Base-by-base conservation (phyloP, 92 coral and sea anemone genomes). In the Zoanthus sansibaricus region DNA sequence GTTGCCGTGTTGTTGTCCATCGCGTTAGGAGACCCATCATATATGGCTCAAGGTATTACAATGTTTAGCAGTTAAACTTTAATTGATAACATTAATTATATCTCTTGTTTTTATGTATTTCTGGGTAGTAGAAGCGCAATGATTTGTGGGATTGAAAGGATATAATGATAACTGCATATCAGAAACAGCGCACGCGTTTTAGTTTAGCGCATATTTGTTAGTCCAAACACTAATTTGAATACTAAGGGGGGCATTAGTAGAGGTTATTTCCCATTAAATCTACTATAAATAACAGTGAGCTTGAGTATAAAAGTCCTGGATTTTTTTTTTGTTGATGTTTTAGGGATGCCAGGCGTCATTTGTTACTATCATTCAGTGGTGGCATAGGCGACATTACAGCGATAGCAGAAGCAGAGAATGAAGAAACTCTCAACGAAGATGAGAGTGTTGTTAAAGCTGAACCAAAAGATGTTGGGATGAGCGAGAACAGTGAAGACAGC, bases 21-120 rank as follows among this genome's bases (percentile, higher is more conserved):
- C 93, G 95, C 62, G 95, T 94, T 9, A 78, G 98, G 83, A 86
- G 92, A 84, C 95, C 98, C 33, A 72, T 94, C 69, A 88, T 93
- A 49, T 94, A 94, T 75, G 98, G 98, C 62, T 92, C 92, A 75
- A 92, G 89, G 98, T 94, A 87, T 62, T 17, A n/a, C 69, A 17
- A 20, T 58, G 6, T 58, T 58, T 5, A 58, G 15, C n/a, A 14
- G 64, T 14, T 6, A 58, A 14, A 58, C n/a, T 18, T 13, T 58
- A n/a, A 14, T 58, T 58, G 0, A 13, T 2, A 17, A 17, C 6
- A 8, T 17, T 18, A 62, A 18, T 20, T 9, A 18, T 20, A 17
- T 12, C 64, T 3, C 13, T 48, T 48, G 9, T 49, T 49, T 49
- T 7, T 49, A 49, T 1, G 7, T 7, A 49, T 37, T 33, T 37